Evolutionary conservation across 1,140 invertebrate species (phyloP), one percentile per base, ranked within the genome.

Genomic region (Drosophila baimaii): DNA sequence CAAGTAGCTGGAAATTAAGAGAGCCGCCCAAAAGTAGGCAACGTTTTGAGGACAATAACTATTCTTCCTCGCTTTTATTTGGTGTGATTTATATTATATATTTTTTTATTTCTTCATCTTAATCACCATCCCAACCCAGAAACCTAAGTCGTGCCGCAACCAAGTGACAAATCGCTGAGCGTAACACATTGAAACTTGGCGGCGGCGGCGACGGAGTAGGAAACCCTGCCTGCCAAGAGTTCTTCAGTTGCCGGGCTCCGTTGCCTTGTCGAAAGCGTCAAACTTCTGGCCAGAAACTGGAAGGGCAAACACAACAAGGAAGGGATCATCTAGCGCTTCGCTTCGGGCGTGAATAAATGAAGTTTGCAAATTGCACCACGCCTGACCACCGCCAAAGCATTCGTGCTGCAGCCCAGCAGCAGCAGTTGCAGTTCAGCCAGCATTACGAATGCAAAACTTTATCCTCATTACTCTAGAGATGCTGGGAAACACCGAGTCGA

Each of bases 311-410:
- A 85, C 83, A 85, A 85, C 78, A 77, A 70, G 52, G 37, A 35
- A 46, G 54, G 59, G 73, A 46, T 77, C 61, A 68, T 63, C 72
- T 69, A 70, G 70, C 69, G 70, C 71, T 61, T 73, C 72, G 80
- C 85, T 84, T 47, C 73, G 81, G 84, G 84, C 84, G 84, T 89
- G 85, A 89, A 89, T 89, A 89, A 89, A 89, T 89, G 84, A 89
- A 89, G 84, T 89, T 89, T 89, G 84, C 84, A 88, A 89, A 88
- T 88, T 88, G 84, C 84, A 89, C 80, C 84, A 89, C 77, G 84
- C 84, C 84, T 88, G 84, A 89, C 84, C 84, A 89, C 84, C 84
- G 79, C 54, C 84, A 57, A 68, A 77, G 70, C 35, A 59, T 59
- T 58, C 37, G 51, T 52, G 80, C 79, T 70, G 46, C 31, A 31